These are phyloP conservation scores for Halichondria panicea DNA, from an alignment of 37 sponge, comb jelly and placozoan genomes.

Conservation along the genomic window DNA sequence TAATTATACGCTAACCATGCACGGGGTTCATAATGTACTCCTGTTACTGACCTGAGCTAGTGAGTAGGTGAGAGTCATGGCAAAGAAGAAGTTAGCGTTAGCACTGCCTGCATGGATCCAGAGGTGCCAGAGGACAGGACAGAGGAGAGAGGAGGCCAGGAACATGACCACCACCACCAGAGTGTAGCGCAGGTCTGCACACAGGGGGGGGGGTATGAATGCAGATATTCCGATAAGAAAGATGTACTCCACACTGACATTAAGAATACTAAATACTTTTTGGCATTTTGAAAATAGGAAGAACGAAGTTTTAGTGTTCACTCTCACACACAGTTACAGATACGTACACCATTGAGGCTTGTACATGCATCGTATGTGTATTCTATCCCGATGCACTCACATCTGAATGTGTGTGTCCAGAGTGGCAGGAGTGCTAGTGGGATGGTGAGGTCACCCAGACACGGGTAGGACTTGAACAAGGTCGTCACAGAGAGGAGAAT, in stretches of 20 bases:
- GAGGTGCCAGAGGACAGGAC: slow-evolving; percentile 93
- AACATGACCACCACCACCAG: slow-evolving; percentile 79
- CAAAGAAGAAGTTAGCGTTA: slow-evolving; percentile 99
- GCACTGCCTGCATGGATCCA: slow-evolving; percentile 96
- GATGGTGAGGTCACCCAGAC: slow-evolving; percentile 80
- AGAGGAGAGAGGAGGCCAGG: slow-evolving; percentile 66
- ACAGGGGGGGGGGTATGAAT: too few species aligned
- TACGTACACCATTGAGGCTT: neutral
- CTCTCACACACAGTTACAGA: neutral
- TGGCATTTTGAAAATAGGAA: too few species aligned
- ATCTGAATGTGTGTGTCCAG: slow-evolving; percentile 89
- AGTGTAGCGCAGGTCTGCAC: slow-evolving; percentile 73
- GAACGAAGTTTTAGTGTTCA: neutral
- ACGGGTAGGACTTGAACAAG: slow-evolving; percentile 97
- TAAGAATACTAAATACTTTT: too few species aligned
- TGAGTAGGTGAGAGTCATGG: slow-evolving; percentile 79
- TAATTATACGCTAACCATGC: too few species aligned
- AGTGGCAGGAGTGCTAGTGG: slow-evolving; percentile 88
- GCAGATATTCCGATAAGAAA: too few species aligned
- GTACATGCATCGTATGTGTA: too few species aligned
- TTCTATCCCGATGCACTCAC: too few species aligned
- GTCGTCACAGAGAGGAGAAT: slow-evolving; percentile 66
- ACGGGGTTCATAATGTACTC: too few species aligned
- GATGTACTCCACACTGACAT: too few species aligned
- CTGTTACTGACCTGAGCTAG: slow-evolving; percentile 95